Conservation (phyloP, 2,888 invertebrate species). For the Limenitis camilla region DNA sequence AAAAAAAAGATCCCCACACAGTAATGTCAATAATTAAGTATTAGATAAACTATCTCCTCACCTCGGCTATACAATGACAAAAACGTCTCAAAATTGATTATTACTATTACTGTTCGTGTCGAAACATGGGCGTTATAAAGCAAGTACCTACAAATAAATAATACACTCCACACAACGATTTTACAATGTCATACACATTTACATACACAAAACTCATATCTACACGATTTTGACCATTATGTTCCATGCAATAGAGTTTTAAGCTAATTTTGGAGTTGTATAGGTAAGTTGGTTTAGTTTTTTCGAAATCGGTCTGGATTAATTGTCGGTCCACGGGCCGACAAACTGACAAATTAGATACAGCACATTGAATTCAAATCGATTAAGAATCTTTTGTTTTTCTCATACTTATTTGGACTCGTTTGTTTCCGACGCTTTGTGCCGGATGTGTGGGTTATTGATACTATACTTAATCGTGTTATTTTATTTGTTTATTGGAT, state of each 20-base stretch:
- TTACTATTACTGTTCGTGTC: conserved; percentile 60
- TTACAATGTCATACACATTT: conserved; percentile 31
- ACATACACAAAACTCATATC: conserved; percentile 2
- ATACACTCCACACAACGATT: conserved; percentile 57
- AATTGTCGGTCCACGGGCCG: conserved; percentile 50
- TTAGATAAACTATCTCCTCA: conserved; percentile 25
- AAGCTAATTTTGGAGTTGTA: neutral
- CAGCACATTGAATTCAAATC: conserved; percentile 56
- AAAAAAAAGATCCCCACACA: neutral
- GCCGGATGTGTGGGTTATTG: conserved; percentile 14
- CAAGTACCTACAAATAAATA: conserved; percentile 58
- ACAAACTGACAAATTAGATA: conserved; percentile 67
- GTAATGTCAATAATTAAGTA: conserved; percentile 20
- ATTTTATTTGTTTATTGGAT: no score
- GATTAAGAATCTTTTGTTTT: conserved; percentile 39
- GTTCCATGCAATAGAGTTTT: neutral
- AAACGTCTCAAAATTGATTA: conserved; percentile 57
- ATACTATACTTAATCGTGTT: neutral
- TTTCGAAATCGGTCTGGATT: conserved; percentile 62
- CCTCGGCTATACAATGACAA: conserved; percentile 26
- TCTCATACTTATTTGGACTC: conserved; percentile 30
- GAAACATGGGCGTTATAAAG: conserved; percentile 60
- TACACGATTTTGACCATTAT: conserved; percentile 24
- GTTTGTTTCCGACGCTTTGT: conserved; percentile 17
- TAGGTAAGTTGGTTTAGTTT: conserved; percentile 13